Evolutionary conservation across 2,113 vertebrate species (phyloP).

Genomic region (Amazona guildingii): DNA sequence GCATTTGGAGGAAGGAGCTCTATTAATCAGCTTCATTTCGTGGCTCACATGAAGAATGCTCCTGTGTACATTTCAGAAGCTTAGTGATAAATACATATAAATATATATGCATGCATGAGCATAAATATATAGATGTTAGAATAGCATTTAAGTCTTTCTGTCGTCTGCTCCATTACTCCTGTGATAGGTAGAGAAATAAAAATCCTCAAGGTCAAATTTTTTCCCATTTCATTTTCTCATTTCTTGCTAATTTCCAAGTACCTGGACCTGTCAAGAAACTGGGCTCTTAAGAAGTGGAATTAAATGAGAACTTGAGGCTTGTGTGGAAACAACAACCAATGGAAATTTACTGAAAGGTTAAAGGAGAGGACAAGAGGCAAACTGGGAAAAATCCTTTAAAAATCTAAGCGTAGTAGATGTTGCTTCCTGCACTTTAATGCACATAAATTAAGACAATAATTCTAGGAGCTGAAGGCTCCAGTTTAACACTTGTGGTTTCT

Average conservation of each 20-base stretch:
- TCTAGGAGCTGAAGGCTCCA: slow-evolving; percentile 37
- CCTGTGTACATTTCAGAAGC: neutral
- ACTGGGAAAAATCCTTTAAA: slow-evolving; percentile 44
- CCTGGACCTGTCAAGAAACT: neutral
- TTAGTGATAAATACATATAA: slow-evolving; percentile 7
- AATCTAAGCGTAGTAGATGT: slow-evolving; percentile 3
- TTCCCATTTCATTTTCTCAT: neutral
- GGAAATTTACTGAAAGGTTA: slow-evolving; percentile 10
- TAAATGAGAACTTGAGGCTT: neutral
- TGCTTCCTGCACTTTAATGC: slow-evolving; percentile 15
- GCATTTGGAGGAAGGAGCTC: slow-evolving; percentile 21
- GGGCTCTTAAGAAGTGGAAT: neutral
- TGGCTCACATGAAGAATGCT: neutral
- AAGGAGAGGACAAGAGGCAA: slow-evolving; percentile 58
- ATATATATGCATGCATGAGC: neutral
- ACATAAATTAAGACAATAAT: slow-evolving; percentile 61
- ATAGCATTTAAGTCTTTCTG: slow-evolving; percentile 3
- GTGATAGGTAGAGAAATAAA: slow-evolving; percentile 3
- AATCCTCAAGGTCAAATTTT: slow-evolving; percentile 1
- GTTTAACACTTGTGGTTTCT: slow-evolving; percentile 44
- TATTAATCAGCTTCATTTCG: slow-evolving; percentile 60
- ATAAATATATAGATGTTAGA: slow-evolving; percentile 25
- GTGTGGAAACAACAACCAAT: neutral
- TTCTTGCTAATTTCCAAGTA: slow-evolving; percentile 10
- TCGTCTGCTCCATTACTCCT: neutral